A percentile compares a stretch with the other conserved stretches of the same genome.
These are phyloP conservation scores for Caenorhabditis plicata DNA, from an alignment of 2,888 invertebrate genomes.

Conservation along the genomic window DNA sequence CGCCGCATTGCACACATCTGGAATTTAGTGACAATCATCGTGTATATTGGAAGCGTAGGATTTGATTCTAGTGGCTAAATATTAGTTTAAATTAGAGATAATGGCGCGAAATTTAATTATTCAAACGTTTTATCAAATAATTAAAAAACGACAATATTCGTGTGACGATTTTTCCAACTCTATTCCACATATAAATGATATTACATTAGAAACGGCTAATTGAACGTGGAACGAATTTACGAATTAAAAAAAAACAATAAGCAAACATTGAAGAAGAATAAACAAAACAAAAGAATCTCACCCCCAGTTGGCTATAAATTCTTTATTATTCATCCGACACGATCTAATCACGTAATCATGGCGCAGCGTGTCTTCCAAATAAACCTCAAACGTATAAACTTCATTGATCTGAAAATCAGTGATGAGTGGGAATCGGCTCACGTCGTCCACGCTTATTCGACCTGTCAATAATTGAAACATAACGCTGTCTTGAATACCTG, in stretches of 20 bases:
- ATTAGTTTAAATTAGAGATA: no score
- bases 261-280: no score
- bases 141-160: no score
- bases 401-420: constrained; percentile 23
- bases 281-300: constrained; percentile 16
- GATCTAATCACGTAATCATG: constrained; percentile 50
- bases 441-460: constrained; percentile 10
- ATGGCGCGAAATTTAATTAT: no score
- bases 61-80: neutral
- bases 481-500: neutral
- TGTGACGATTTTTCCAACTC: no score
- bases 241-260: no score
- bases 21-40: no score
- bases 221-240: no score
- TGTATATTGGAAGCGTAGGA: neutral
- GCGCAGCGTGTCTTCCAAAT: constrained; percentile 38
- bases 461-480: constrained; percentile 6
- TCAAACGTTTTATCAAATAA: no score
- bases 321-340: constrained; percentile 42
- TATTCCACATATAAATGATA: no score
- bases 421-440: neutral
- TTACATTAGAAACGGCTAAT: no score
- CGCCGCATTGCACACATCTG: constrained; percentile 39
- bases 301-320: constrained; percentile 50
- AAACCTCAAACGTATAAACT: constrained; percentile 53